Conservation (phyloP, 2,113 vertebrate species). For the Acanthochromis polyacanthus region DNA sequence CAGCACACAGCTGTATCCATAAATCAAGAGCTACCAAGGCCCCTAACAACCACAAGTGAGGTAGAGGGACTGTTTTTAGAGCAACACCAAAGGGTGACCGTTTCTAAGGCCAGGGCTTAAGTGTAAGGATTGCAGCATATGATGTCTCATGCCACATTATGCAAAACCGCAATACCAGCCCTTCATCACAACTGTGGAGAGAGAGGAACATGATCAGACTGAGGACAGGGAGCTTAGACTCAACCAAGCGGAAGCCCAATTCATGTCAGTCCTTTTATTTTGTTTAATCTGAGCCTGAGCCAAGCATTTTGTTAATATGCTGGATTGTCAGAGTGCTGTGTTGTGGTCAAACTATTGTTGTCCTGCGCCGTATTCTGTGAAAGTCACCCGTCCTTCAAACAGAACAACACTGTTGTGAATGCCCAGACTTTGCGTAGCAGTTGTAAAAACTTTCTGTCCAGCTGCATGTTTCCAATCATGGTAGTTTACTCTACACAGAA, state of each 20-base stretch:
- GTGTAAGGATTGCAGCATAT: constrained; percentile 28
- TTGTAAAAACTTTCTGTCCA: too few relatives aligned
- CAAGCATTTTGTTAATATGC: constrained; percentile 30
- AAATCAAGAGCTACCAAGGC: constrained; percentile 71
- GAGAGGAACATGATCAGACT: constrained; percentile 45
- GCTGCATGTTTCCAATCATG: too few relatives aligned
- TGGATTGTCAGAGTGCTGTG: constrained; percentile 19
- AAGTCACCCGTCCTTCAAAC: not conserved
- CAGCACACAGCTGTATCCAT: constrained; percentile 74
- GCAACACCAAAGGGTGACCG: constrained; percentile 28
- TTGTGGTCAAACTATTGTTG: constrained; percentile 27
- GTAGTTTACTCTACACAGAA: too few relatives aligned
- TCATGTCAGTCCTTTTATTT: constrained; percentile 28
- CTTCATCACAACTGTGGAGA: constrained; percentile 43
- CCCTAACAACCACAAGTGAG: constrained; percentile 37
- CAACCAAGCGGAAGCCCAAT: constrained; percentile 13
- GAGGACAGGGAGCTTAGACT: constrained; percentile 56
- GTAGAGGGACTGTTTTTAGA: constrained; percentile 47
- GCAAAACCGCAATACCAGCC: constrained; percentile 50
- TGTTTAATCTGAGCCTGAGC: not conserved
- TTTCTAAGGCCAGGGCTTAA: constrained; percentile 50
- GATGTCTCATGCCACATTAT: constrained; percentile 52
- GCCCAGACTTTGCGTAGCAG: too few relatives aligned
- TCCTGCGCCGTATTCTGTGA: not conserved
- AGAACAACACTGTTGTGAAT: not conserved